Percentiles rank a stretch among this genome's conserved stretches.
Evolutionary conservation across 2,888 invertebrate genomes (phyloP).

Genomic region (Fragum fragum): DNA sequence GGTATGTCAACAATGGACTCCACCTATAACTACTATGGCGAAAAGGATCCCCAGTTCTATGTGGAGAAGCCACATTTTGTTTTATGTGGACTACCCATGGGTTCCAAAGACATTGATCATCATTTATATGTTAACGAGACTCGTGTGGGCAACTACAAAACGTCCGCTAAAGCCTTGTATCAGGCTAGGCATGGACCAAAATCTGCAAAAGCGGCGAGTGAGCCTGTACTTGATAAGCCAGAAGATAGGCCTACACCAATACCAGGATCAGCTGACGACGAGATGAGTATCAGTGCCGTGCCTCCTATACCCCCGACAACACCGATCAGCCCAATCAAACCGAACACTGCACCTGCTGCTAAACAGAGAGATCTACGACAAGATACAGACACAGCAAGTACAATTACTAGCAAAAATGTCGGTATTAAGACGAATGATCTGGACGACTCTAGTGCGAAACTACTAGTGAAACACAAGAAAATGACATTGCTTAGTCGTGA

Average conservation of each 20-base stretch:
- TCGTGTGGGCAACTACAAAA: conserved; percentile 71
- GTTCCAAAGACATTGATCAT: conserved; percentile 66
- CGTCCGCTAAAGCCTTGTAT: conserved; percentile 69
- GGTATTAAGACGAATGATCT: conserved; percentile 12
- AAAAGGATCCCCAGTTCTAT: conserved; percentile 42
- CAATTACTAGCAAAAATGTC: background rate
- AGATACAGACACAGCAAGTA: background rate
- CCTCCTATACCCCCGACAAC: conserved; percentile 65
- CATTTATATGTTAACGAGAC: conserved; percentile 70
- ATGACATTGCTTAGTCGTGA: conserved; percentile 53
- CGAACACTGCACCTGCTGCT: background rate
- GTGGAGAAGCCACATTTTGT: conserved; percentile 74
- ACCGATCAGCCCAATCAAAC: conserved; percentile 48
- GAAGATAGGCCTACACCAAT: conserved; percentile 41
- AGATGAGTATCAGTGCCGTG: conserved; percentile 38
- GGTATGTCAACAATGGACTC: conserved; percentile 76
- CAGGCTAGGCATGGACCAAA: conserved; percentile 56
- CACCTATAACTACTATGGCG: conserved; percentile 50
- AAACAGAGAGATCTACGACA: background rate
- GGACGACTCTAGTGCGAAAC: conserved; percentile 18
- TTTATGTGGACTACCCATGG: conserved; percentile 72
- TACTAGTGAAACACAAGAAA: conserved; percentile 52
- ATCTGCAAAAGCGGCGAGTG: conserved; percentile 60
- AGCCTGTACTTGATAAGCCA: conserved; percentile 34
- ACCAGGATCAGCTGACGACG: conserved; percentile 24